Conservation (phyloP, 1,140 invertebrate species). For the Pantala flavescens region DNA sequence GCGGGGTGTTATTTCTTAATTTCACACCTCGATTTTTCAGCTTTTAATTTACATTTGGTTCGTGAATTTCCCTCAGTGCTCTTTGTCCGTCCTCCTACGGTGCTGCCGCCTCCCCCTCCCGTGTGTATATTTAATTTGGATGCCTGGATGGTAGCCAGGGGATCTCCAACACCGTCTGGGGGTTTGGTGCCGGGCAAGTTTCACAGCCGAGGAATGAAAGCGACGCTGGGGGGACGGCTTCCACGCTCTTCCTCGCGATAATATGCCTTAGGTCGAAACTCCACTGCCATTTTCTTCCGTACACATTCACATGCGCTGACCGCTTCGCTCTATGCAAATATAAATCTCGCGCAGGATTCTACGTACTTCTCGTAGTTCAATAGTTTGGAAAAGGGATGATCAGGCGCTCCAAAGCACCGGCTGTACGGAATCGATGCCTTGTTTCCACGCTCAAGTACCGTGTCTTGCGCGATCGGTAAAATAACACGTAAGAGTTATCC, state of each 20-base stretch:
- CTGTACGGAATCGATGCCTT: too few species aligned
- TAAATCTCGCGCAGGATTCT: not conserved
- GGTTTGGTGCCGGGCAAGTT: not conserved
- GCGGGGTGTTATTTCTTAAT: too few species aligned
- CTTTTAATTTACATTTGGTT: too few species aligned
- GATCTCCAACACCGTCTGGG: not conserved
- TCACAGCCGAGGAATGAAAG: not conserved
- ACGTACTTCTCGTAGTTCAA: too few species aligned
- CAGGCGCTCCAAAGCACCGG: too few species aligned
- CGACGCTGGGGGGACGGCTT: not conserved
- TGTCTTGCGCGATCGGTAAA: too few species aligned
- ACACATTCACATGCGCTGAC: not conserved
- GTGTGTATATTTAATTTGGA: constrained; percentile 4
- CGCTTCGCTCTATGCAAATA: not conserved
- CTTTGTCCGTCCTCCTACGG: not conserved
- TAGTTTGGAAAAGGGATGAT: too few species aligned
- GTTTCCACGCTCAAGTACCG: too few species aligned
- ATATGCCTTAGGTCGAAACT: not conserved
- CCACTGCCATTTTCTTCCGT: not conserved
- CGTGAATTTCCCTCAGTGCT: not conserved
- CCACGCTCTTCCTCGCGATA: not conserved
- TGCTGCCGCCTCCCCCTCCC: not conserved
- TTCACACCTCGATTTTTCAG: too few species aligned
- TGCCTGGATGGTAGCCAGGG: constrained; percentile 1
- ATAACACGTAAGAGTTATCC: too few species aligned